Base-by-base conservation (phyloP, 2,113 vertebrate genomes). In the Gorsachius goisagi region DNA sequence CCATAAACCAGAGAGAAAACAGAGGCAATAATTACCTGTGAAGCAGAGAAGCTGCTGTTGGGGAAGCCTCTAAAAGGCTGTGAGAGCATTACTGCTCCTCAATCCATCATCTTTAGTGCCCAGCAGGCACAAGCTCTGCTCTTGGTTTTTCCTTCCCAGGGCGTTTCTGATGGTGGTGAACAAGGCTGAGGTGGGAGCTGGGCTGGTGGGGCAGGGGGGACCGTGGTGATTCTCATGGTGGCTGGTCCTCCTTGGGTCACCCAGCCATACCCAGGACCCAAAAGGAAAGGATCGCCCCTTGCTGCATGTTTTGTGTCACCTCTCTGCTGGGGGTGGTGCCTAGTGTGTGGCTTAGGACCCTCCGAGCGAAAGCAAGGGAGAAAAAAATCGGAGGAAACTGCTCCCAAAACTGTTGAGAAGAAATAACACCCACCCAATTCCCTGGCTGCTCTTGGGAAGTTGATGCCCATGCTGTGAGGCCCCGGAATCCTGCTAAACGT, bases 361-460 rank as follows among this genome's bases (percentile, higher is more conserved):
- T 28, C 23, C 5, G 18, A 0, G 5, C 0, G 3, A 44, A 83
- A 87, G 6, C 12, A 30, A 35, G 7, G n/a, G 45, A 26, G 32
- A 28, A 71, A 85, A 69, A 47, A 30, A 12, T 2, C 0, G 2
- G 33, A 59, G 64, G 18, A 32, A 44, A 77, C 20, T 2, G 1
- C 22, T 52, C 30, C 73, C 19, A 5, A 33, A 13, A 32, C 15
- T 4, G 9, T 3, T 16, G 17, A 32, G n/a, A 30, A 47, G 19
- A 26, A 74, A 15, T 4, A 32, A 30, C 14, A 22, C 12, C 32
- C 14, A 4, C 15, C 23, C 1, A 35, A 1, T 33, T 59, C 66
- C 4, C 24, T 60, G 21, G 0, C 30, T 72, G 15, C 6, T 17
- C 3, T n/a, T 13, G 68, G 33, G 35, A 59, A 66, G n/a, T 0